Percentiles rank a stretch among this genome's conserved stretches.
These are phyloP conservation scores for Motacilla tschutschensis DNA, from an alignment of 2,113 vertebrate genomes.

Conservation along the genomic window DNA sequence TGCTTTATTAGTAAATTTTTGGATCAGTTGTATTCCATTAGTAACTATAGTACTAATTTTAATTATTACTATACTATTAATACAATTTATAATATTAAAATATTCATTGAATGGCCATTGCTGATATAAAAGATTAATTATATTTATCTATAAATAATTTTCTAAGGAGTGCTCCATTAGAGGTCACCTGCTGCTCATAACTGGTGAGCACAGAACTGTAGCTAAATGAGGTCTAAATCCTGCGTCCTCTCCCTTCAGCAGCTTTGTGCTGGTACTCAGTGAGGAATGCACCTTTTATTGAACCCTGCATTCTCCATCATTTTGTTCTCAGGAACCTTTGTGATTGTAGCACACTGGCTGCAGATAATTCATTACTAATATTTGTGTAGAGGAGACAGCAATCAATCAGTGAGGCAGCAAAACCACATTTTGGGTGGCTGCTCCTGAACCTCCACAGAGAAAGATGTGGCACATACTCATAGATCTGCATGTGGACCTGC, in stretches of 20 bases:
- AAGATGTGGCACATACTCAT: not conserved
- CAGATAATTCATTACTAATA: not conserved
- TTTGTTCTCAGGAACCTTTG: not conserved
- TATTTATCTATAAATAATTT: not conserved
- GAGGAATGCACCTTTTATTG: not conserved
- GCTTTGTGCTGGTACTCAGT: not conserved
- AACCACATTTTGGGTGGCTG: not conserved
- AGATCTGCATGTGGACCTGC: rapidly evolving
- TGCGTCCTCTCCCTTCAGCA: not conserved
- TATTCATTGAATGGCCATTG: not conserved
- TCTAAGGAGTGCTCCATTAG: not conserved
- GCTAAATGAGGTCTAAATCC: not conserved
- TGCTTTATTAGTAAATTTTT: not conserved
- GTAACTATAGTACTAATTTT: not conserved
- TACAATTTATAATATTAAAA: not conserved
- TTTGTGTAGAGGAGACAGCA: not conserved
- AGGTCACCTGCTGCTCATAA: not conserved
- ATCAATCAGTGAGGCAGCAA: not conserved
- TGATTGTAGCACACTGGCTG: not conserved
- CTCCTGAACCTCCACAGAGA: not conserved
- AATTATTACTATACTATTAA: not conserved
- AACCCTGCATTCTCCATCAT: rapidly evolving
- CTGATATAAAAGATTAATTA: not conserved
- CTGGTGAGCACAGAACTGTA: not conserved
- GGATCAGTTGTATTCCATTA: not conserved